Base-by-base conservation (phyloP, 1,140 invertebrate genomes). In the Drosophila ambigua region DNA sequence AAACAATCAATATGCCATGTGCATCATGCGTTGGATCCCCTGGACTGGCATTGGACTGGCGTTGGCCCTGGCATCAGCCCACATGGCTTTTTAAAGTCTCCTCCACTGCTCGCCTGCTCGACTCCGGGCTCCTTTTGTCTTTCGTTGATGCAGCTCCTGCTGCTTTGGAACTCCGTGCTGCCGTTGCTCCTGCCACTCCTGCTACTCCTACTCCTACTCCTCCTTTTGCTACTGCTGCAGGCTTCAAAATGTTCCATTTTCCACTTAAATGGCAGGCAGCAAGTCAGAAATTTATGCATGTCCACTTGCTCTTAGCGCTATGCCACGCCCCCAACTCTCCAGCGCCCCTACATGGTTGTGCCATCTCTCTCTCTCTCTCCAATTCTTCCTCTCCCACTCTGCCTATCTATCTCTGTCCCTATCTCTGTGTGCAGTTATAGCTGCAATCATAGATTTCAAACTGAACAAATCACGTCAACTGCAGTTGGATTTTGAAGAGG, bases 381-480 rank as follows among this genome's bases (percentile, higher is more conserved):
- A 2, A 2, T 4, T n/a, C 52, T 35, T 0, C 23, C 26, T 64
- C 2, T 24, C 0, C 20, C 13, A 1, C 8, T 20, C 51, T 35
- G 1, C 23, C 24, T 64, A 13, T 24, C 0, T 24, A 23, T 44
- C 23, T 57, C 46, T 48, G 46, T 61, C 59, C 45, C 46, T 46
- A 46, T 48, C 35, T 69, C 54, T 74, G 53, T 64, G 64, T 58
- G 39, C 82, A 79, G 82, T 78, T 87, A 85, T 85, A 78, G 83
- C 82, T 78, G 82, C 82, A 85, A 85, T 85, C 82, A 82, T 85
- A 85, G 82, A 85, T 85, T 85, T 85, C 82, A 78, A 79, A 71
- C 79, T 73, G 82, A 82, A 85, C 82, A 87, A 85, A 82, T 85
- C 78, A 85, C 67, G 82, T 85, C 82, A 85, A 85, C 71, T 87